Evolutionary conservation across 2,113 vertebrate species (phyloP).

Genomic region (Mesitornis unicolor): DNA sequence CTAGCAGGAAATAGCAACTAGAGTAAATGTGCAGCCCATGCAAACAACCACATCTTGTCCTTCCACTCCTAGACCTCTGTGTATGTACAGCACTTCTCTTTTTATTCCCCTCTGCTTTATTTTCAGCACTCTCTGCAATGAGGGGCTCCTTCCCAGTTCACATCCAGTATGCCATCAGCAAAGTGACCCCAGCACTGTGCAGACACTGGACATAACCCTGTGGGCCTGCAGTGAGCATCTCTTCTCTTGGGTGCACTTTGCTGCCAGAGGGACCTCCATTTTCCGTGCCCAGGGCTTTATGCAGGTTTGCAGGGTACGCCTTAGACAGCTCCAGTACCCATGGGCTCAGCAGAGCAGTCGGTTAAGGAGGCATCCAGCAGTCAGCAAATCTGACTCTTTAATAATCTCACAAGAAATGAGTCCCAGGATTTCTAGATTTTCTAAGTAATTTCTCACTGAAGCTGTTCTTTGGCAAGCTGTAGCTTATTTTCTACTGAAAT

Average conservation of each 20-base stretch:
- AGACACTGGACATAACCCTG: too few species aligned
- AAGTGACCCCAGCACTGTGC: neutral
- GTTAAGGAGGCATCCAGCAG: neutral
- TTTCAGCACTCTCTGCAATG: neutral
- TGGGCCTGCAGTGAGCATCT: neutral
- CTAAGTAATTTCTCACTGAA: neutral
- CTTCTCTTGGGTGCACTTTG: neutral
- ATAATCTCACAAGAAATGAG: neutral
- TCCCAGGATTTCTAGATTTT: neutral
- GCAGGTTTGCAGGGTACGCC: neutral
- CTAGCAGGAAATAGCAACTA: neutral
- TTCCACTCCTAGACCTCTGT: neutral
- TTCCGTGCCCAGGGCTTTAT: neutral
- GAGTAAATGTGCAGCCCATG: neutral
- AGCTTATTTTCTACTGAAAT: neutral
- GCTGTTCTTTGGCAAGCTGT: neutral
- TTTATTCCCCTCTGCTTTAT: neutral
- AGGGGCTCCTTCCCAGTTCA: neutral
- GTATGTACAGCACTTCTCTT: neutral
- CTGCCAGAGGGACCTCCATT: neutral
- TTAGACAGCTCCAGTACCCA: neutral
- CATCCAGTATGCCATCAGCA: neutral
- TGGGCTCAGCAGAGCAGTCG: neutral
- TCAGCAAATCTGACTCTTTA: neutral
- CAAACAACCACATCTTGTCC: neutral